Percentiles rank a stretch among this genome's conserved stretches.
These are phyloP conservation scores for Hydropotes inermis DNA, from an alignment of 2,113 vertebrate species.

Conservation along the genomic window DNA sequence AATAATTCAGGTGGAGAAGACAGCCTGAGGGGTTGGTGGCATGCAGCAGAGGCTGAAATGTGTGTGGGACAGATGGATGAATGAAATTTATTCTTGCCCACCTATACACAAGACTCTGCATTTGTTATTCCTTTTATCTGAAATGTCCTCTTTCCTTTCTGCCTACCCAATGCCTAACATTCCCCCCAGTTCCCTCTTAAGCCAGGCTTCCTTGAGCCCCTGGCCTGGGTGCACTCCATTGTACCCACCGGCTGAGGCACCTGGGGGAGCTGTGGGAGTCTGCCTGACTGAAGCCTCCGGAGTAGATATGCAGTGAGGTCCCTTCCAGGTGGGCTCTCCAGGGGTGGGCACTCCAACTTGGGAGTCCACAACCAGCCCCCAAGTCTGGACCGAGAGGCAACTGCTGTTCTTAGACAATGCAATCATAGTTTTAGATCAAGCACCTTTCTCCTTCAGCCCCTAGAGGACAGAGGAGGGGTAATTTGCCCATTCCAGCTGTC, in stretches of 20 bases:
- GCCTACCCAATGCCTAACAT: background rate
- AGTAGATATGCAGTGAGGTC: background rate
- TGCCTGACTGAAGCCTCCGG: background rate
- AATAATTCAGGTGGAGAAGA: background rate
- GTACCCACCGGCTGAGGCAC: too few relatives aligned
- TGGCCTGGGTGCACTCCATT: fast-evolving
- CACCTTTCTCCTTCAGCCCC: background rate
- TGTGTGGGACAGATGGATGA: background rate
- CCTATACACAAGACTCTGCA: background rate
- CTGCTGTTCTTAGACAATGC: background rate
- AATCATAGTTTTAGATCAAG: background rate
- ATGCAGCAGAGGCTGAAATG: background rate
- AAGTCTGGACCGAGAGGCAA: background rate
- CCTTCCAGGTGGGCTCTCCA: background rate
- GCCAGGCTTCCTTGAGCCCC: background rate
- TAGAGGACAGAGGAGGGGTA: background rate
- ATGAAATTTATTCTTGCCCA: background rate
- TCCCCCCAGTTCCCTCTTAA: background rate
- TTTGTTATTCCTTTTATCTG: background rate
- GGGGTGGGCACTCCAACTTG: background rate
- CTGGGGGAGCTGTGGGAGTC: fast-evolving
- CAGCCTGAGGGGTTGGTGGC: background rate
- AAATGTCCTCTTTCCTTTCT: background rate
- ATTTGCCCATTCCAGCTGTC: background rate
- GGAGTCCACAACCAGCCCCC: background rate